These are phyloP conservation scores for Ovibos moschatus DNA, from an alignment of 2,113 vertebrate species.

Conservation along the genomic window DNA sequence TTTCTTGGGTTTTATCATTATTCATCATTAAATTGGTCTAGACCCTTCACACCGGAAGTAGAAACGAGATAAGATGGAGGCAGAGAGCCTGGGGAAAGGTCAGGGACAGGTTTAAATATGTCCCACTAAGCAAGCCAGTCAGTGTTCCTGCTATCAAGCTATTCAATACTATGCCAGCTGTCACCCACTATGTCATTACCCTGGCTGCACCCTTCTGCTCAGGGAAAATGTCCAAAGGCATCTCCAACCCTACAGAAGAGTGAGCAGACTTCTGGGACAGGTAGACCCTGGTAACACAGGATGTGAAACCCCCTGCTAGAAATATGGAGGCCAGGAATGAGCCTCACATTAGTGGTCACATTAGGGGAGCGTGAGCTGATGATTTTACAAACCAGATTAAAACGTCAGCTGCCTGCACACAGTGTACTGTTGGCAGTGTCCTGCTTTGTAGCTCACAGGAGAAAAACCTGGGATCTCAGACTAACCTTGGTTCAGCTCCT, in stretches of 20 bases:
- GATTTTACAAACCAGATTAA: not conserved
- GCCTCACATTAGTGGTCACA: not conserved
- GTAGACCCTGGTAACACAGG: not conserved
- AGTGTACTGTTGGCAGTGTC: fast-evolving
- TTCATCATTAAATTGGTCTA: not conserved
- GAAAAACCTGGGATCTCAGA: not conserved
- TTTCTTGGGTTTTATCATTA: not conserved
- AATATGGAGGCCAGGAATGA: fast-evolving
- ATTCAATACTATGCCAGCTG: not conserved
- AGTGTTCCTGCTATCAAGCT: not conserved
- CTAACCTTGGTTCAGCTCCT: not conserved
- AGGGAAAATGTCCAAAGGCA: not conserved
- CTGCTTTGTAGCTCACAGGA: fast-evolving
- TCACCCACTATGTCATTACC: not conserved
- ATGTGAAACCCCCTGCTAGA: not conserved
- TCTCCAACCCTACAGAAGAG: not conserved
- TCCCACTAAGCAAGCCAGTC: not conserved
- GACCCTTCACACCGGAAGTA: not conserved
- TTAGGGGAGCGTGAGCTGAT: not conserved
- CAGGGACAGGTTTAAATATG: not conserved
- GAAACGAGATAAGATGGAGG: not conserved
- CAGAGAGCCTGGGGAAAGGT: not conserved
- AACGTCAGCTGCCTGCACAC: not conserved
- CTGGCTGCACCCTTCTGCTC: not conserved
- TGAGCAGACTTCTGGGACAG: not conserved